Evolutionary conservation across 35 echinoderm and acorn worm genomes (phyloP).

Genomic region (Anneissia japonica): DNA sequence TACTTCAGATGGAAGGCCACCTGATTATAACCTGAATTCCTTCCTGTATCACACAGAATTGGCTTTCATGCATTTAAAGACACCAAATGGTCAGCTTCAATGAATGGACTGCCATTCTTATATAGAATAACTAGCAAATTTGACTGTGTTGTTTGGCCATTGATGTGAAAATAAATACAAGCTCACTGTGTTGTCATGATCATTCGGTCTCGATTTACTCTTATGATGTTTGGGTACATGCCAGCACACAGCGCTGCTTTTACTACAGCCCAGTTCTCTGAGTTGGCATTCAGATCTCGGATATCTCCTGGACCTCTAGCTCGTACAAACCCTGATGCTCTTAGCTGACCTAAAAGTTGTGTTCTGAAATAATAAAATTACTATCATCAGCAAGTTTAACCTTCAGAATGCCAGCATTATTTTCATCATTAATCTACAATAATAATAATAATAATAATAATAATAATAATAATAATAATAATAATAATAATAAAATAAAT

Average conservation of each 20-base stretch:
- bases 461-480: neutral
- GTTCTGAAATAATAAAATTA: conserved; percentile 45
- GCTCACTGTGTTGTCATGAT: conserved; percentile 5
- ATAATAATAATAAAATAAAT: neutral
- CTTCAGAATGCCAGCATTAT: neutral
- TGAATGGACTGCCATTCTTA: no score
- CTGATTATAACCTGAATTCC: no score
- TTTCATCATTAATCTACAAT: neutral
- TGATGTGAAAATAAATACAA: neutral
- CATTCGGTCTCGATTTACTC: conserved; percentile 43
- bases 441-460: neutral
- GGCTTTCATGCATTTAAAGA: no score
- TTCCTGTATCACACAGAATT: no score
- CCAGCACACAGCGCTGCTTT: conserved; percentile 94
- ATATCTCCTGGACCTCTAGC: conserved; percentile 94
- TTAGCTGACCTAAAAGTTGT: conserved; percentile 93
- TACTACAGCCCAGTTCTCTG: conserved; percentile 99
- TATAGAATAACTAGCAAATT: no score
- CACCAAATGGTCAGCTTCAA: no score
- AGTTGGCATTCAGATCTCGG: conserved; percentile 93
- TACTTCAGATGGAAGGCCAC: no score
- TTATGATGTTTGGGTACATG: conserved; percentile 92
- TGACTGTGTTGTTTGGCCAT: neutral
- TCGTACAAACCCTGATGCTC: conserved; percentile 92
- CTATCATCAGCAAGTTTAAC: neutral